Evolutionary conservation across 64 coral and sea anemone genomes (phyloP).

Genomic region (Astreopora myriophthalma): DNA sequence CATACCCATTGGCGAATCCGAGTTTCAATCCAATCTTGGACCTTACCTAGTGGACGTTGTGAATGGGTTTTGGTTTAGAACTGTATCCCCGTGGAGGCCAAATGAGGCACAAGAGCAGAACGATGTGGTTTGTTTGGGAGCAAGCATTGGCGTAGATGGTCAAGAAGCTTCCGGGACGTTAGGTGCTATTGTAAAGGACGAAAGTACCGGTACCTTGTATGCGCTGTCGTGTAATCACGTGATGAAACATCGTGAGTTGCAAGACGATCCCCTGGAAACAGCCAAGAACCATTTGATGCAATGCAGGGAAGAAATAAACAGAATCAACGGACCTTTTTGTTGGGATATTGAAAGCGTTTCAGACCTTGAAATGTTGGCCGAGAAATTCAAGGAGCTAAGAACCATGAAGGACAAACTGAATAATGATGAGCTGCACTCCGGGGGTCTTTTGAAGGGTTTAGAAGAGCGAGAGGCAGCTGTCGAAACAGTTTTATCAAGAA

Average conservation of each 20-base stretch:
- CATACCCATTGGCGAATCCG: constrained; percentile 30
- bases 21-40: not conserved
- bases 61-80: constrained; percentile 3
- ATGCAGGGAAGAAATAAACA: too few species aligned
- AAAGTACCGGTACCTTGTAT: not conserved
- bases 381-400: too few species aligned
- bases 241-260: not conserved
- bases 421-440: too few species aligned
- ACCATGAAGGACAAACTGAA: too few species aligned
- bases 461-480: too few species aligned
- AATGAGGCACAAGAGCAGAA: not conserved
- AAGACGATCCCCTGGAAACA: too few species aligned
- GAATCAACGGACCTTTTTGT: too few species aligned
- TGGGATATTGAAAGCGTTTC: too few species aligned
- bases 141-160: not conserved
- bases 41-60: constrained; percentile 8
- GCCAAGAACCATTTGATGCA: too few species aligned
- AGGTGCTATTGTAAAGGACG: not conserved
- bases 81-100: not conserved
- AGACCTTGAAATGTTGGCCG: too few species aligned
- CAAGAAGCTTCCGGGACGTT: not conserved
- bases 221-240: constrained; percentile 34
- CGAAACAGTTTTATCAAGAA: not conserved
- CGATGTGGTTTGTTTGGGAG: not conserved
- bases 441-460: too few species aligned